Conservation (phyloP, 1,140 invertebrate genomes). For the Camponotus pennsylvanicus region DNA sequence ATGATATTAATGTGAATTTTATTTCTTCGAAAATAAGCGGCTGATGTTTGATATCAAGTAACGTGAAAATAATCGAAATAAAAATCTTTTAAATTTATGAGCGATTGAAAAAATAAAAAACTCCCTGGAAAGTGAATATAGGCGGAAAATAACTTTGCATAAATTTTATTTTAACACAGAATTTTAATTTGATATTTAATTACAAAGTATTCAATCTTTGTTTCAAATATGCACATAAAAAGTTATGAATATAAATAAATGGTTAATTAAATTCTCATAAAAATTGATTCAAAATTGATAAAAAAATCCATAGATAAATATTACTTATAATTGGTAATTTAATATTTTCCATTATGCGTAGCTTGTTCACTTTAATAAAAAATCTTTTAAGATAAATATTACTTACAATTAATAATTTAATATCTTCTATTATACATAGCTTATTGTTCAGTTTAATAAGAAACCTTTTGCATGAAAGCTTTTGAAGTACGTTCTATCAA, state of each 20-base stretch:
- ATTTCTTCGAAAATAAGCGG: background rate
- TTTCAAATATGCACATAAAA: background rate
- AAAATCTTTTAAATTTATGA: background rate
- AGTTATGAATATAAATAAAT: background rate
- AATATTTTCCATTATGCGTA: background rate
- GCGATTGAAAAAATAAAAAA: background rate
- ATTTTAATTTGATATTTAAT: background rate
- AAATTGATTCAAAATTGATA: background rate
- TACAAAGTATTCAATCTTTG: background rate
- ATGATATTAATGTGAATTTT: background rate
- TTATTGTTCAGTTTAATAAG: background rate
- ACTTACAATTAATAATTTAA: background rate
- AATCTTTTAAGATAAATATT: background rate
- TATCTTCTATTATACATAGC: background rate
- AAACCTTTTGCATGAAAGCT: background rate
- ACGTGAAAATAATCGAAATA: background rate
- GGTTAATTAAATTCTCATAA: background rate
- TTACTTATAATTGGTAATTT: background rate
- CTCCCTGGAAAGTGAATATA: background rate
- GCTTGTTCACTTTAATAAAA: background rate
- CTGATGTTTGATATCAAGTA: background rate
- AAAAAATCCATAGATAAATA: background rate
- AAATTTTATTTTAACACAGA: background rate
- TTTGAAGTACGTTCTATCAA: conserved; percentile 3
- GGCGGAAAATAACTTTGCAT: conserved; percentile 4